These are phyloP conservation scores for Nicator chloris DNA, from an alignment of 2,113 vertebrate species.

Conservation along the genomic window DNA sequence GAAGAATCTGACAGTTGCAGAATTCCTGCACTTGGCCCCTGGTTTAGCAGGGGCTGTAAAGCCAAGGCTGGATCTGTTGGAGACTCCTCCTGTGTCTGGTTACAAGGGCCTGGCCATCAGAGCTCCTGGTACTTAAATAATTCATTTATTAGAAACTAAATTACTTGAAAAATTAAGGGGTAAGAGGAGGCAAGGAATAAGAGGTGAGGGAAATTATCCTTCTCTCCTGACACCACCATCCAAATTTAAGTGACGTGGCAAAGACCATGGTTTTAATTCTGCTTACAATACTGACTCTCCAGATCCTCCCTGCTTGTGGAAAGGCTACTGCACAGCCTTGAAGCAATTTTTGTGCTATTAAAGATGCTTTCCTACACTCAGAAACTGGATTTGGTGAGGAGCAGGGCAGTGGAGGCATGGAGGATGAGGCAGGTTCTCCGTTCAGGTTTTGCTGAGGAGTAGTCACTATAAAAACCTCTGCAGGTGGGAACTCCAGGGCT, in stretches of 20 bases:
- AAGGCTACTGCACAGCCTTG: neutral
- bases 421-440: neutral
- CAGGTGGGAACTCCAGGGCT: neutral
- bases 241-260: neutral
- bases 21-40: neutral
- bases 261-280: neutral
- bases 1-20: neutral
- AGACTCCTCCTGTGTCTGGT: neutral
- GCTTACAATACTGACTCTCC: neutral
- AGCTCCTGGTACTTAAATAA: neutral
- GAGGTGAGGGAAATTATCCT: neutral
- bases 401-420: neutral
- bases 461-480: neutral
- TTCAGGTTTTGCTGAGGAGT: neutral
- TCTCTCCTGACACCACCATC: neutral
- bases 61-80: neutral
- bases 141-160: neutral
- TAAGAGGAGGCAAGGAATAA: neutral
- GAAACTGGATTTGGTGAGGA: neutral
- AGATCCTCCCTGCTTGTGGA: neutral
- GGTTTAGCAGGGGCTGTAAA: neutral
- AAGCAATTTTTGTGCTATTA: neutral
- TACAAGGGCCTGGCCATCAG: neutral
- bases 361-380: neutral
- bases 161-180: neutral